phyloP scores from a whole-genome alignment of 2,113 vertebrate species.

The Bufo gargarizans region DNA sequence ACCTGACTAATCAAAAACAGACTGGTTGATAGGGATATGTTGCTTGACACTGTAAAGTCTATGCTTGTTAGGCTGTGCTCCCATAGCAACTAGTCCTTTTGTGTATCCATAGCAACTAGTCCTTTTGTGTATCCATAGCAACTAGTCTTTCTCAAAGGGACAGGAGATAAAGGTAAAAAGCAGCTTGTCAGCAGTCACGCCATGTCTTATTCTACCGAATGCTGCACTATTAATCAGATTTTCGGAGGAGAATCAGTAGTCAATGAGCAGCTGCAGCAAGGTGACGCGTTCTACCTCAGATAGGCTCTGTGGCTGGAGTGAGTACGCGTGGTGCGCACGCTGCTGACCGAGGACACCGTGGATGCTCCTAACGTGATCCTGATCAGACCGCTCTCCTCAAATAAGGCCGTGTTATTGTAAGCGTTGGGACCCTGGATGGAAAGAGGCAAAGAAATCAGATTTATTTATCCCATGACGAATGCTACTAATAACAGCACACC shows the following conservation, averaged over 20 bases:
- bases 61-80: too few relatives aligned
- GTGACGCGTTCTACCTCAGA: slow-evolving; percentile 69
- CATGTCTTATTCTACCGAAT: too few relatives aligned
- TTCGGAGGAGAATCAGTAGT: not conserved
- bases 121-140: too few relatives aligned
- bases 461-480: not conserved
- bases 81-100: too few relatives aligned
- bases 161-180: too few relatives aligned
- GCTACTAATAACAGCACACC: not conserved
- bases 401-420: slow-evolving; percentile 91
- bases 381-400: slow-evolving; percentile 96
- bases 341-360: slow-evolving; percentile 97
- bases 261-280: not conserved
- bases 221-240: too few relatives aligned
- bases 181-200: too few relatives aligned
- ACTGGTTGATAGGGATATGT: too few relatives aligned
- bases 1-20: too few relatives aligned
- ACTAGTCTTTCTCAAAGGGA: too few relatives aligned
- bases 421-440: slow-evolving; percentile 82
- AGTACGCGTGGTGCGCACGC: slow-evolving; percentile 83
- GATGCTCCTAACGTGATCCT: slow-evolving; percentile 96
- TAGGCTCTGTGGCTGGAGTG: slow-evolving; percentile 77
- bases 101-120: too few relatives aligned
- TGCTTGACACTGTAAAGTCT: too few relatives aligned
- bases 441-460: not conserved